phyloP scores from a whole-genome alignment of 2,888 invertebrate species.

The Euzophera pinguis region DNA sequence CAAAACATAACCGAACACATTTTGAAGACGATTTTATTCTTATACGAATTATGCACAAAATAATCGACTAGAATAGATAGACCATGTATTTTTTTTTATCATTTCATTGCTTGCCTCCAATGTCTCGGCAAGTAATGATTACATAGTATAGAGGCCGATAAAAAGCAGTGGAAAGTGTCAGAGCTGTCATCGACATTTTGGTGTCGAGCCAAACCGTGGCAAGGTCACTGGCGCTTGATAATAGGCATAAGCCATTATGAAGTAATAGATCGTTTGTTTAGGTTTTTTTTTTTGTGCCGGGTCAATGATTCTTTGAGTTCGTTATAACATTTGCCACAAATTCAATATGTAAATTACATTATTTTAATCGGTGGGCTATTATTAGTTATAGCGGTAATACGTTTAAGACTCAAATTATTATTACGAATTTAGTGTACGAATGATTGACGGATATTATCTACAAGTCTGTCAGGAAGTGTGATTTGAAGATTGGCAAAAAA shows the following conservation, averaged over 20 bases:
- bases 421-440: too few species aligned
- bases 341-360: not conserved
- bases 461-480: not conserved
- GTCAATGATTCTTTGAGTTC: slow-evolving; percentile 16
- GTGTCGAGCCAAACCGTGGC: slow-evolving; percentile 67
- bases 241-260: slow-evolving; percentile 57
- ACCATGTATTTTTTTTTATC: not conserved
- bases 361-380: not conserved
- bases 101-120: not conserved
- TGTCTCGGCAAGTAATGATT: not conserved
- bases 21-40: too few species aligned
- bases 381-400: too few species aligned
- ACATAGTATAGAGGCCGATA: slow-evolving; percentile 27
- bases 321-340: not conserved
- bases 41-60: not conserved
- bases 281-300: slow-evolving; percentile 48
- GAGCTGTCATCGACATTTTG: slow-evolving; percentile 71
- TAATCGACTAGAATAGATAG: not conserved
- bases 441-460: not conserved
- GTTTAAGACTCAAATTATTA: too few species aligned
- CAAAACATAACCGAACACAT: too few species aligned
- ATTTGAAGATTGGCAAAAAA: not conserved
- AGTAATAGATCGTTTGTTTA: slow-evolving; percentile 69
- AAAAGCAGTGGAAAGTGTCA: slow-evolving; percentile 68
- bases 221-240: slow-evolving; percentile 72